phyloP scores from a whole-genome alignment of 2,113 vertebrate genomes.

The Gobius niger region DNA sequence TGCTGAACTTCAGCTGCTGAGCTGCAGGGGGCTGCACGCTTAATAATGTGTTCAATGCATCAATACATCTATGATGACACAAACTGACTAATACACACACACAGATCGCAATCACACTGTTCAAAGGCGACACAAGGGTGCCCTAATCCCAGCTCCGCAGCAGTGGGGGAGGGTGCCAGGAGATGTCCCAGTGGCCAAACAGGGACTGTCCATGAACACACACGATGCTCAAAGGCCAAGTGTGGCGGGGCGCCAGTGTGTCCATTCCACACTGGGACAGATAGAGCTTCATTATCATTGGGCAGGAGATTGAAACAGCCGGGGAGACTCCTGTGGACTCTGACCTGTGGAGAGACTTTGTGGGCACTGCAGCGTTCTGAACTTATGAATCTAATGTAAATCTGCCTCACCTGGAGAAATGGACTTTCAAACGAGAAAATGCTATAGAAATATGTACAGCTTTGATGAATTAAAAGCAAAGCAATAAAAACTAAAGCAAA shows the following conservation, averaged over 20 bases:
- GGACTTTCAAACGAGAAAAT: conserved; percentile 9
- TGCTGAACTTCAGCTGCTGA: conserved; percentile 34
- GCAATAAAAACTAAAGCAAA: background rate
- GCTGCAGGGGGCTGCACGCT: conserved; percentile 55
- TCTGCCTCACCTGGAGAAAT: background rate
- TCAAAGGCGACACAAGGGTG: conserved; percentile 75
- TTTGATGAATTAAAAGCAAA: conserved; percentile 8
- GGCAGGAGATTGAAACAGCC: conserved; percentile 68
- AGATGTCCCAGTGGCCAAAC: conserved; percentile 48
- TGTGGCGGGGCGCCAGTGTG: conserved; percentile 65
- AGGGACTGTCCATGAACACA: conserved; percentile 29
- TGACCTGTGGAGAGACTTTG: conserved; percentile 18
- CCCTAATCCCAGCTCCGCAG: conserved; percentile 77
- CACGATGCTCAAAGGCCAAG: conserved; percentile 65
- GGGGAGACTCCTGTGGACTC: conserved; percentile 43
- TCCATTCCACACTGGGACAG: conserved; percentile 65
- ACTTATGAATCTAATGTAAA: conserved; percentile 6
- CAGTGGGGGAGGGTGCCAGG: conserved; percentile 34
- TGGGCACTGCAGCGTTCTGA: conserved; percentile 1
- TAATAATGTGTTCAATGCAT: conserved; percentile 79
- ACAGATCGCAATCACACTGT: conserved; percentile 72
- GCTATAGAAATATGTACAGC: background rate
- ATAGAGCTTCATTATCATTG: conserved; percentile 74
- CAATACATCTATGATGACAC: conserved; percentile 66
- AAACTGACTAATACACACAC: conserved; percentile 55